Evolutionary conservation across 2,888 invertebrate species (phyloP), one percentile per base, ranked within the genome.

Genomic region (Pterostichus niger): DNA sequence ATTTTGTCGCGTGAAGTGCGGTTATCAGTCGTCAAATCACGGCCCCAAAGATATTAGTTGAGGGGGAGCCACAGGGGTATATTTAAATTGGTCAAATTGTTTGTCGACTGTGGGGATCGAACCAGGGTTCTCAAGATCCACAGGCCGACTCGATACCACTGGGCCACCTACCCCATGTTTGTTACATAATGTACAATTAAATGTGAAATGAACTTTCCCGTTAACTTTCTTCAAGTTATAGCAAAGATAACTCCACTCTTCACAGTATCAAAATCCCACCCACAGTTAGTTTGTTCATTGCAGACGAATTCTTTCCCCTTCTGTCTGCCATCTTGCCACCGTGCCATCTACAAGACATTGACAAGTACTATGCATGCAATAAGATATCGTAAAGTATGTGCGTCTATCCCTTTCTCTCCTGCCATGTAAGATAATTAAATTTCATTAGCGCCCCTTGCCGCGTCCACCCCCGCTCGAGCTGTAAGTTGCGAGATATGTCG

Each of bases 341-440:
- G 24, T 13, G 6, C 24, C 64, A 40, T 44, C 40, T 44, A 11
- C 40, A 49, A 64, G 79, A 79, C 79, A 79, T 79, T 79, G 79
- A 79, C 79, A 79, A 49, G 46, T 61, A 49, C n/a, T 75, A 79
- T 79, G 79, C 68, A 88, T 86, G 87, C 87, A 88, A 88, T 88
- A 88, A 88, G 88, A 88, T 88, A 88, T 88, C 87, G 88, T 86
- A 88, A 89, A 89, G 88, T 89, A 89, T 88, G 88, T 88, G 85
- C 33, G 52, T 54, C 77, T 56, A 40, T 77, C 77, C 49, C 40
- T 77, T 52, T 76, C 77, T 13, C 13, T 40, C 77, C n/a, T 33
- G 49, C 64, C 49, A 68, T 79, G 64, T 61, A 81, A 59, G 82
- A 82, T 82, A 82, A 82, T 82, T 82, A 82, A 82, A 82, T 82